These are phyloP conservation scores for Struthio camelus DNA, from an alignment of 2,113 vertebrate genomes.

Conservation along the genomic window DNA sequence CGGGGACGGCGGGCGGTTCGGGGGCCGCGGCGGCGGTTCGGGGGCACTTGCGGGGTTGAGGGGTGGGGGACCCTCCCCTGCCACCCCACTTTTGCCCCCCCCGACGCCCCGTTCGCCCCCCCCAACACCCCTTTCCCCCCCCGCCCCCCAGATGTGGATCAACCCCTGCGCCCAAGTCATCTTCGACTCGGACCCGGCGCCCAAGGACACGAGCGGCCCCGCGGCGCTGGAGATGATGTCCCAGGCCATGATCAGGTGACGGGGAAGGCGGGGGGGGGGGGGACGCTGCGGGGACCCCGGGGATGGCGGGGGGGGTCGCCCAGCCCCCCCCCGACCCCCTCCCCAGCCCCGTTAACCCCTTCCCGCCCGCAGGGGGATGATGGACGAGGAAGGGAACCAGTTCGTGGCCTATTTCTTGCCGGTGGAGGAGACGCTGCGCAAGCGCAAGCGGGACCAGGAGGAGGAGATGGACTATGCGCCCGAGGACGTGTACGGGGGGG, in stretches of 20 bases:
- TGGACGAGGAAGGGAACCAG: slow-evolving; percentile 97
- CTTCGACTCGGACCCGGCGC: slow-evolving; percentile 93
- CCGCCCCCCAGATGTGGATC: slow-evolving; percentile 89
- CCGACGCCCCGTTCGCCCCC: neutral
- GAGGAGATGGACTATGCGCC: slow-evolving; percentile 90
- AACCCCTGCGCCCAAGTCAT: slow-evolving; percentile 96
- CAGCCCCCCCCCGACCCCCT: neutral
- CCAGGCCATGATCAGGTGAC: slow-evolving; percentile 94
- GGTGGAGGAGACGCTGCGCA: slow-evolving; percentile 89
- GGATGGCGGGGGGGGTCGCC: too few relatives aligned
- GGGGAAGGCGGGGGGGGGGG: too few relatives aligned
- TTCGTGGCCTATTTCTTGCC: slow-evolving; percentile 96
- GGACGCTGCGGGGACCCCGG: too few relatives aligned
- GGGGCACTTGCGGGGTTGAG: neutral
- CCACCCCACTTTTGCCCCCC: neutral
- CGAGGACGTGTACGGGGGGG: slow-evolving; percentile 84
- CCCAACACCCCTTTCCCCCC: too few relatives aligned
- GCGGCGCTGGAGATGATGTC: slow-evolving; percentile 94
- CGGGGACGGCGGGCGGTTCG: too few relatives aligned
- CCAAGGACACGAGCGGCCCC: slow-evolving; percentile 85
- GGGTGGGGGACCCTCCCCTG: too few relatives aligned
- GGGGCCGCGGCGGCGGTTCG: too few relatives aligned
- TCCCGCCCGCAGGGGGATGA: slow-evolving; percentile 85
- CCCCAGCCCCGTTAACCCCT: neutral
- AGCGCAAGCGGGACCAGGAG: slow-evolving; percentile 90